These are phyloP conservation scores for Dermolepida albohirtum DNA, from an alignment of 2,888 invertebrate species.

Conservation along the genomic window DNA sequence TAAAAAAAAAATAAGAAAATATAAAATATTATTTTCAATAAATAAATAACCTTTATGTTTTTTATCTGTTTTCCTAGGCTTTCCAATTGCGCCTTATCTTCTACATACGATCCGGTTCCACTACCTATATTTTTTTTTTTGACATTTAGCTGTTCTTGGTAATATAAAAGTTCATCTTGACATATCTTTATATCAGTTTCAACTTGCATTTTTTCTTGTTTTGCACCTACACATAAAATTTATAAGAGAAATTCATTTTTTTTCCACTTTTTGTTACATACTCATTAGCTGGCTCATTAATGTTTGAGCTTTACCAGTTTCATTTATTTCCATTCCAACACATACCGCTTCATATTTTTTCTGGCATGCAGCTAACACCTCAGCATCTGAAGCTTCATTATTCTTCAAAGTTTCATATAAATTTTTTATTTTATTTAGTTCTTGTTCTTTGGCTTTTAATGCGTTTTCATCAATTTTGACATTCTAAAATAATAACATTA, in stretches of 20 bases:
- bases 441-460: conserved; percentile 71
- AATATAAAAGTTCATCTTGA: conserved; percentile 78
- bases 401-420: conserved; percentile 77
- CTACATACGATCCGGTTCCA: conserved; percentile 75
- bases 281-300: conserved; percentile 91
- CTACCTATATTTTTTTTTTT: conserved; percentile 76
- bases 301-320: conserved; percentile 83
- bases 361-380: conserved; percentile 79
- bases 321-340: conserved; percentile 83
- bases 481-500: conserved; percentile 58
- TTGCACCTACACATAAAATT: conserved; percentile 71
- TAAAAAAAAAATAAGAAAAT: conserved; percentile 30
- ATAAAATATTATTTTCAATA: conserved; percentile 20
- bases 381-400: conserved; percentile 74
- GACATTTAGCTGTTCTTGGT: conserved; percentile 71
- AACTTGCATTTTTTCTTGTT: conserved; percentile 79
- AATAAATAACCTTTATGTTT: conserved; percentile 66
- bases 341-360: conserved; percentile 86
- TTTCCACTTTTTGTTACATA: conserved; percentile 54
- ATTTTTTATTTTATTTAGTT: conserved; percentile 71
- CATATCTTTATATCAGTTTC: conserved; percentile 83
- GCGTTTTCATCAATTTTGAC: conserved; percentile 76
- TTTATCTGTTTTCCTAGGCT: conserved; percentile 70
- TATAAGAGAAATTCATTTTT: not conserved
- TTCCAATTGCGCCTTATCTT: conserved; percentile 73